Base-by-base conservation (phyloP, 2,113 vertebrate genomes). In the Eudyptes chrysolophus region DNA sequence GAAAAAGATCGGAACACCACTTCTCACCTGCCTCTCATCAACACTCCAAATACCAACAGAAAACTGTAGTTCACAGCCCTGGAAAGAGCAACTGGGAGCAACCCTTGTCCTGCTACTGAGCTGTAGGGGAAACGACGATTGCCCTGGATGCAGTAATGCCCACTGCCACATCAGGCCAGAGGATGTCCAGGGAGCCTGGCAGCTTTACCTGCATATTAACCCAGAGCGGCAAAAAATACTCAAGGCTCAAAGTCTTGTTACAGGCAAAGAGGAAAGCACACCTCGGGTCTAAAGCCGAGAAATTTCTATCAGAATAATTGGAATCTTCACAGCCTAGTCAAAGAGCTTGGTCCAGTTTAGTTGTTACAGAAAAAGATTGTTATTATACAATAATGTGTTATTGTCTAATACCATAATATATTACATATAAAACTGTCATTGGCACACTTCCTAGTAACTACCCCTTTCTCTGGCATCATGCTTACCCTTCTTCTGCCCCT, bases 221-320 rank as follows among this genome's bases (percentile, higher is more conserved):
- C 15, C 76, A 24, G 48, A 3, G 1, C 36, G 61, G 32, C 29
- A 70, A 57, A 68, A 12, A 57, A 40, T 3, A 21, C 13, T 4
- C 12, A 22, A 60, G 21, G 66, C 42, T 69, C 32, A 57, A 29
- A 61, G 16, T 3, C 68, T 69, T 55, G 5, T 49, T 55, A 30
- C 0, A 0, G 2, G 8, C 9, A 52, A 82, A 38, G 21, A 84
- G 6, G 22, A 87, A 83, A 91, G 25, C 19, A 55, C 3, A 27
- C 4, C 19, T 16, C 19, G 19, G 9, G 24, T 22, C 6, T 26
- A 64, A 69, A 72, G 32, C 22, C 5, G 7, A 74, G 19, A 72
- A 32, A 69, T n/a, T 62, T 62, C 40, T 51, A 15, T 40, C 40
- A 30, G 7, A 42, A 34, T 9, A 44, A 24, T 1, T 38, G 22